Evolutionary conservation across 1,140 invertebrate genomes (phyloP), one percentile per base, ranked within the genome.

Genomic region (Papilio xuthus): DNA sequence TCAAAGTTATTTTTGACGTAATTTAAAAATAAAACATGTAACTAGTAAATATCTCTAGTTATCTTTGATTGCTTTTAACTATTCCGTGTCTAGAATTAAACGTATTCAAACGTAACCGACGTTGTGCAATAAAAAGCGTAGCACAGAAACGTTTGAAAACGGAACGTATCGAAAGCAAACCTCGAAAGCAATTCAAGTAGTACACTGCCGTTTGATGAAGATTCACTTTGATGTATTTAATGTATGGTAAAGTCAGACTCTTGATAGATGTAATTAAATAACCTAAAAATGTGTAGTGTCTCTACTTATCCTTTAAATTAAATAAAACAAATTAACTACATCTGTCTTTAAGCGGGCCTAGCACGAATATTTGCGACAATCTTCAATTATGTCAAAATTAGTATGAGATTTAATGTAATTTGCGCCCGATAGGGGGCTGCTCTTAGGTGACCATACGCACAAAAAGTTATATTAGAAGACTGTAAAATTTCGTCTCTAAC

Each of bases 181-280:
- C 74, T 76, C 74, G 37, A 76, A 41, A 56, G 74, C 74, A 76
- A 76, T 76, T 76, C 37, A 76, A 76, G 41, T 9, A 32, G 44
- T 41, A 76, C 60, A 56, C 50, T 50, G 37, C 50, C 15, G 74
- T 42, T 76, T 63, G 53, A 63, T 76, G 53, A 63, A 42, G 53
- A 76, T 41, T 41, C 74, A 20, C 74, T 76, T 76, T 76, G 74
- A 76, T 76, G 74, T 76, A 76, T 75, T 47, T 28, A 56, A 73
- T 37, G 18, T 20, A 15, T 37, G 50, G 74, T 76, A 37, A 63
- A 56, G n/a, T n/a, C n/a, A 60, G 37, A 76, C 50, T 75, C 41
- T 18, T 41, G 4, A 63, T 56, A 76, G 37, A 63, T 76, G 74
- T 63, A 76, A 63, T 60, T 42, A 67, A 67, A 67, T 28, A 63